These are phyloP conservation scores for Volucella inflata DNA, from an alignment of 2,888 invertebrate species.

Conservation along the genomic window DNA sequence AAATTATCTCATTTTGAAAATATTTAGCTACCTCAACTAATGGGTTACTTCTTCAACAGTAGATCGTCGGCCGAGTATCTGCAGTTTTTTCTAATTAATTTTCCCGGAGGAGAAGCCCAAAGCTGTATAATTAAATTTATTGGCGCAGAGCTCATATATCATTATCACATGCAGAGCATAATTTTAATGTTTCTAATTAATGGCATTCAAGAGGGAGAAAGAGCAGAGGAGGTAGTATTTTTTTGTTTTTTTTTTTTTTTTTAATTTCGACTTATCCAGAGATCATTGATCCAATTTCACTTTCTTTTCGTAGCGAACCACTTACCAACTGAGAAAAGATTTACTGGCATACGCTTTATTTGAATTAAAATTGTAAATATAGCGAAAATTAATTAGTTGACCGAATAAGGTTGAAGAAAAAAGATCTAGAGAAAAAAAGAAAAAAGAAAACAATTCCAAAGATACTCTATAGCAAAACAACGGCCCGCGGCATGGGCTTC, in stretches of 20 bases:
- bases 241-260: too few species aligned
- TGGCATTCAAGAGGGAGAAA: not conserved
- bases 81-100: conserved; percentile 3
- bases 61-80: not conserved
- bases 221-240: not conserved
- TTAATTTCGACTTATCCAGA: conserved; percentile 4
- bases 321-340: conserved; percentile 3
- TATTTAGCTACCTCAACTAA: too few species aligned
- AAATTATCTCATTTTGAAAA: conserved; percentile 3
- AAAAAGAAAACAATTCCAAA: not conserved
- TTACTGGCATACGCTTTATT: conserved; percentile 8
- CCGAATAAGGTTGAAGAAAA: not conserved
- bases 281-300: conserved; percentile 61
- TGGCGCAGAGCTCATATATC: conserved; percentile 19
- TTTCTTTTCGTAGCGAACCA: conserved; percentile 47
- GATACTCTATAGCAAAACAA: not conserved
- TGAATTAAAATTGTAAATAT: conserved; percentile 36
- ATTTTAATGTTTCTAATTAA: not conserved
- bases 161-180: conserved; percentile 7
- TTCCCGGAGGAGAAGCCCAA: conserved; percentile 8
- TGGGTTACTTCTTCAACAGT: too few species aligned
- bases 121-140: conserved; percentile 35
- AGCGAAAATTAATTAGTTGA: conserved; percentile 37
- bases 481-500: not conserved
- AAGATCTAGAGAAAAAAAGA: not conserved